Evolutionary conservation across 2,888 invertebrate genomes (phyloP).

Genomic region (Cylloceria caligata): DNA sequence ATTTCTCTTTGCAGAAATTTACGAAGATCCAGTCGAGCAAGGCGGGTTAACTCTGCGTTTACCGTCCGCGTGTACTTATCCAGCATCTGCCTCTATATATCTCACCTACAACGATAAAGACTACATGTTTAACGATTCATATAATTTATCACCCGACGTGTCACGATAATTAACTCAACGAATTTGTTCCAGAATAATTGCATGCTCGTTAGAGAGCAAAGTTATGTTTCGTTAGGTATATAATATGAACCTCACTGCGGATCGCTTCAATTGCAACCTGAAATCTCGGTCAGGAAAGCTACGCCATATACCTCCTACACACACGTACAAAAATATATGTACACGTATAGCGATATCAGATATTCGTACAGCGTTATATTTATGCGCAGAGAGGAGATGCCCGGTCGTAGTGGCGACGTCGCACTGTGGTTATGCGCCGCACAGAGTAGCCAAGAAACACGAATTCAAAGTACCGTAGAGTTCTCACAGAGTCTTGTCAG

Average conservation of each 20-base stretch:
- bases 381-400: conserved; percentile 21
- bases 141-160: conserved; percentile 58
- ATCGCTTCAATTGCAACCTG: conserved; percentile 48
- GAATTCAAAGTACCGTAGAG: conserved; percentile 71
- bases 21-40: background rate
- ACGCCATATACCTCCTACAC: conserved; percentile 8
- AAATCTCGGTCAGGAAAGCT: conserved; percentile 64
- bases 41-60: background rate
- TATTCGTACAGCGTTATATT: conserved; percentile 45
- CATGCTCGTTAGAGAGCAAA: conserved; percentile 53
- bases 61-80: background rate
- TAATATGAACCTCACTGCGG: conserved; percentile 18
- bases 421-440: conserved; percentile 35
- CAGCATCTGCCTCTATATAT: background rate
- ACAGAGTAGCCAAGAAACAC: conserved; percentile 62
- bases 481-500: conserved; percentile 72
- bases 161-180: conserved; percentile 58
- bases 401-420: conserved; percentile 47
- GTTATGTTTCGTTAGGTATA: conserved; percentile 32
- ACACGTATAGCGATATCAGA: conserved; percentile 39
- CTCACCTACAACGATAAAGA: conserved; percentile 30
- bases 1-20: background rate
- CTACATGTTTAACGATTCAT: conserved; percentile 57
- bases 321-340: background rate
- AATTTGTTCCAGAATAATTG: conserved; percentile 61